These are phyloP conservation scores for Eonycteris spelaea DNA, from an alignment of 2,113 vertebrate species.

Conservation along the genomic window DNA sequence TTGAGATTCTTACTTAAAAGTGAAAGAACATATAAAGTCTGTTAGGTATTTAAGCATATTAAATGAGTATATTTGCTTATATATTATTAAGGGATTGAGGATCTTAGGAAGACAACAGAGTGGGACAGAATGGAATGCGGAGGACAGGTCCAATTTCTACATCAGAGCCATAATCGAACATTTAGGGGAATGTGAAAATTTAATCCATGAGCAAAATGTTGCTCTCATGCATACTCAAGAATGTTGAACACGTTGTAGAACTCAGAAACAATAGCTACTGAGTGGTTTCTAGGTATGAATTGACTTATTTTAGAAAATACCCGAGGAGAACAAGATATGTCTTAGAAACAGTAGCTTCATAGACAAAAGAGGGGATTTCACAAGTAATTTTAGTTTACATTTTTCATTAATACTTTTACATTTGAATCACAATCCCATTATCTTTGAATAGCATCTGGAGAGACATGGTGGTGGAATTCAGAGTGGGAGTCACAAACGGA, in stretches of 20 bases:
- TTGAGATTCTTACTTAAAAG: constrained; percentile 41
- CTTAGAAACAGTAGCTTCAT: not conserved
- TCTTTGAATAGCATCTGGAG: constrained; percentile 40
- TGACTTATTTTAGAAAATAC: constrained; percentile 24
- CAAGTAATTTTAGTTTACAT: not conserved
- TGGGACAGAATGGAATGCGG: not conserved
- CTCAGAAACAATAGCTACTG: not conserved
- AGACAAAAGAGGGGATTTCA: not conserved
- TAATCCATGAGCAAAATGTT: not conserved
- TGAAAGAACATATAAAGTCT: not conserved
- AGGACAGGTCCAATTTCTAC: not conserved
- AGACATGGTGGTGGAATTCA: not conserved
- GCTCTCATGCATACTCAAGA: not conserved
- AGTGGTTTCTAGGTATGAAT: constrained; percentile 17
- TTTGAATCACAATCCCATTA: constrained; percentile 2
- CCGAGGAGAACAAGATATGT: not conserved
- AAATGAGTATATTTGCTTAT: not conserved
- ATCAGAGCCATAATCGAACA: not conserved
- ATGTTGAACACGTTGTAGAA: not conserved
- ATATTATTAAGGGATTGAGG: not conserved
- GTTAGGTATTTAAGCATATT: not conserved
- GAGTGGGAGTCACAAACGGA: not conserved
- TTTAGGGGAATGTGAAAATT: not conserved
- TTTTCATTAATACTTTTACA: constrained; percentile 10
- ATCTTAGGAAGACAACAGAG: not conserved